Evolutionary conservation across 2,888 invertebrate species (phyloP).

Genomic region (Melieria picta): DNA sequence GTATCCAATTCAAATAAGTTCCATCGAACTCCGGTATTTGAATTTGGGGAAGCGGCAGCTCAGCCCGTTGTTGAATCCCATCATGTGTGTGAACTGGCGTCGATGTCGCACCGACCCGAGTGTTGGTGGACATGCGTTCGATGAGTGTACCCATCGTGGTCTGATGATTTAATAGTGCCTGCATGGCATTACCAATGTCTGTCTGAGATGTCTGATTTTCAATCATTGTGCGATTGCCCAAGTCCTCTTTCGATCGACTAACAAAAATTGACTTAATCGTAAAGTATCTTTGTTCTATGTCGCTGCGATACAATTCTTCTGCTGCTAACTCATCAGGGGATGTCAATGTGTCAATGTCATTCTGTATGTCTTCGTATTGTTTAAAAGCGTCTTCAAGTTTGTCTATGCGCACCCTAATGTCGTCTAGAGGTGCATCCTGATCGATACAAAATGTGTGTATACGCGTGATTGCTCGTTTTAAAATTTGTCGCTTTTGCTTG

Average conservation of each 20-base stretch:
- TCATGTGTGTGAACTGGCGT: neutral
- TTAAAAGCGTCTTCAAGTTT: neutral
- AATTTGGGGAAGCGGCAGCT: constrained; percentile 20
- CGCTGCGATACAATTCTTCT: constrained; percentile 18
- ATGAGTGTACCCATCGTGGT: constrained; percentile 20
- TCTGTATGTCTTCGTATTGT: constrained; percentile 17
- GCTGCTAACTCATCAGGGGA: neutral
- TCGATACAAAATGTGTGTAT: neutral
- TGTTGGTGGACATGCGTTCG: constrained; percentile 14
- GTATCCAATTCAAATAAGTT: constrained; percentile 26
- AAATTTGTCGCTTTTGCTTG: neutral
- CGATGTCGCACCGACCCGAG: neutral
- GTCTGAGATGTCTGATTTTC: constrained; percentile 1
- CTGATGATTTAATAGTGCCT: constrained; percentile 22
- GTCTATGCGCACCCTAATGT: neutral
- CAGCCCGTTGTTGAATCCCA: too few species aligned
- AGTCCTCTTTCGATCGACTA: neutral
- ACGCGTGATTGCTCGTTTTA: neutral
- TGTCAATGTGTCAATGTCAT: constrained; percentile 18
- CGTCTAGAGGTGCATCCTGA: neutral
- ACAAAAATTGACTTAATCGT: constrained; percentile 12
- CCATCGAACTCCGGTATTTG: constrained; percentile 35
- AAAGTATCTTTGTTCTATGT: constrained; percentile 28
- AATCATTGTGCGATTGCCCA: neutral
- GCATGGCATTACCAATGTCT: constrained; percentile 21